Evolutionary conservation across 2,888 invertebrate species (phyloP), one percentile per base, ranked within the genome.

Genomic region (Brachylomia viminalis): DNA sequence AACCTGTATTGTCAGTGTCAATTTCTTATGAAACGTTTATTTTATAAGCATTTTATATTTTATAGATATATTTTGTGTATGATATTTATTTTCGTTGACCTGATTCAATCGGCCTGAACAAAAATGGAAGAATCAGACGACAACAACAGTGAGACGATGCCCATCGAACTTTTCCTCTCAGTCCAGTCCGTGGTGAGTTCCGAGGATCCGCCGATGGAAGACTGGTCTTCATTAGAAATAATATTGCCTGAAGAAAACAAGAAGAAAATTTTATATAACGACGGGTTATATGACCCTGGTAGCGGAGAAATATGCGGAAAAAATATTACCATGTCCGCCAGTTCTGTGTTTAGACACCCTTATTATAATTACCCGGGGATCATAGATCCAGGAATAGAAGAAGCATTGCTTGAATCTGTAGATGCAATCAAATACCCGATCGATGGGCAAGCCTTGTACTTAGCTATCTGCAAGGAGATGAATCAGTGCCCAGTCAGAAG

Each of bases 291-390:
- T 70, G 78, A 90, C 13, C 92, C 93, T 7, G 94, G 93, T 0
- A 94, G 92, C 73, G 94, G 92, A 3, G 93, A 95, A 80, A 81
- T 95, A 85, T 96, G 96, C 80, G 73, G 88, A 1, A 92, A 94
- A 65, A 92, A 93, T 77, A 79, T 95, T 7, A 2, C 87, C 0
- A 82, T 93, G 87, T 95, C 95, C 0, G 90, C 90, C 49, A 95
- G 95, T 79, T 90, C 90, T 1, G 79, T 95, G 2, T 73, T 93
- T 0, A 87, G 84, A 27, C 95, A 96, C 70, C 91, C 92, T 0
- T 95, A 94, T 77, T 95, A 90, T 75, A 91, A 91, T 59, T 96
- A 95, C 72, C 95, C 95, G 2, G 89, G 92, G 7, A 91, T 95
- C 10, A 1, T n/a, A 20, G 95, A 96, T 79, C 96, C 96, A 56